Base-by-base conservation (phyloP, 1,140 invertebrate genomes). In the Papilio machaon region DNA sequence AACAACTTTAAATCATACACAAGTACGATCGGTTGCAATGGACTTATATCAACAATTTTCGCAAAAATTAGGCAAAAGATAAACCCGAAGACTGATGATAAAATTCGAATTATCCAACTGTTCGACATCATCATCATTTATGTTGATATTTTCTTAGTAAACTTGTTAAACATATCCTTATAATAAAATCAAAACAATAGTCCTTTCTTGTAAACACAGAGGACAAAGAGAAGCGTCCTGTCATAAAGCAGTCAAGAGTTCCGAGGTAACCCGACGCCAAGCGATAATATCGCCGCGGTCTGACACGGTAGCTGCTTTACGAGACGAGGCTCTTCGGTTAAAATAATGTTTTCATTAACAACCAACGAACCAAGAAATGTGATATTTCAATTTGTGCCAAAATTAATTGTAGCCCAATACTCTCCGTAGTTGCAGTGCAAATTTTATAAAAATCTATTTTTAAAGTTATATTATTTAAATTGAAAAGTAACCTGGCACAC, bases 271-370 rank as follows among this genome's bases (percentile, higher is more conserved):
- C 83, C 81, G 83, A 90, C 81, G 87, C 86, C 79, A 75, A 35
- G 17, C 19, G 88, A 88, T 88, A 81, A 60, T 84, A 89, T 89
- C 88, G 52, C 74, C 75, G 81, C 86, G 83, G 49, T 17, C 43
- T 78, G 76, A 58, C 76, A 78, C 76, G 76, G 76, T 78, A 78
- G 76, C 76, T 78, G 76, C 11, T 78, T 58, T 78, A 78, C 15
- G 49, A 78, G 76, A 43, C 54, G 30, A 30, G 23, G n/a, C 19
- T 30, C 46, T 23, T 30, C n/a, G 47, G 19, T 52, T 76, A 78
- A 35, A 43, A 52, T 58, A 15, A 78, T 60, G 10, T 60, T 60
- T 78, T 78, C 76, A 78, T 78, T 78, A 78, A 78, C 52, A 38
- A 73, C 38, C 58, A 19, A 43, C 38, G 38, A 43, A 43, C 38